Evolutionary conservation across 1,140 invertebrate species (phyloP).

Genomic region (Wasmannia auropunctata): DNA sequence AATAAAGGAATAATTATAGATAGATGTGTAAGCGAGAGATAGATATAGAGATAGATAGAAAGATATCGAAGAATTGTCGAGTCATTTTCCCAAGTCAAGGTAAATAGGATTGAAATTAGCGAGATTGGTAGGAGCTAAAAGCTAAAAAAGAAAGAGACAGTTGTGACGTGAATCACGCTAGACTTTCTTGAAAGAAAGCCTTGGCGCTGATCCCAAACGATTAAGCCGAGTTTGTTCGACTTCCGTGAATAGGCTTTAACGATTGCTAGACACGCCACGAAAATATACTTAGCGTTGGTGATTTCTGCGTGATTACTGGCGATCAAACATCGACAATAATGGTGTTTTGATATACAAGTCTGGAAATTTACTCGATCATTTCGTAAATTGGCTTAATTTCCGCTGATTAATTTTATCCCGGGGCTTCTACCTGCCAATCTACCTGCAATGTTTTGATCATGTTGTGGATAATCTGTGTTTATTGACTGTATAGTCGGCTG

Average conservation of each 20-base stretch:
- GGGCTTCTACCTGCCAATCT: neutral
- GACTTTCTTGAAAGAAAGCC: neutral
- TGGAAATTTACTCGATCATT: neutral
- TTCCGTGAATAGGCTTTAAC: conserved; percentile 7
- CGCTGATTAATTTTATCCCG: neutral
- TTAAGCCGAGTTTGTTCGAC: neutral
- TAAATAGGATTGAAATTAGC: neutral
- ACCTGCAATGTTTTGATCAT: neutral
- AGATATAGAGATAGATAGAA: neutral
- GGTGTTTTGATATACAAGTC: neutral
- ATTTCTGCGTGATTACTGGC: neutral
- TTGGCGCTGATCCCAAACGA: neutral
- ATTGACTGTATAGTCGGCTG: neutral
- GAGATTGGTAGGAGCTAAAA: neutral
- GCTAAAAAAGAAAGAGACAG: neutral
- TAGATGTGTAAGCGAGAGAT: no score
- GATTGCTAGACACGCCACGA: neutral
- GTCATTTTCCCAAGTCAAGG: neutral
- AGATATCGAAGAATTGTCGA: neutral
- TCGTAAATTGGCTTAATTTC: neutral
- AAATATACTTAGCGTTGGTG: neutral
- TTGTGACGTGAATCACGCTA: neutral
- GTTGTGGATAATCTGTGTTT: neutral
- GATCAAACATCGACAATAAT: conserved; percentile 12
- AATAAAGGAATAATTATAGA: neutral